A percentile compares a stretch with the other conserved stretches of the same genome.
Evolutionary conservation across 2,888 invertebrate genomes (phyloP).

Genomic region (Anoplius nigerrimus): DNA sequence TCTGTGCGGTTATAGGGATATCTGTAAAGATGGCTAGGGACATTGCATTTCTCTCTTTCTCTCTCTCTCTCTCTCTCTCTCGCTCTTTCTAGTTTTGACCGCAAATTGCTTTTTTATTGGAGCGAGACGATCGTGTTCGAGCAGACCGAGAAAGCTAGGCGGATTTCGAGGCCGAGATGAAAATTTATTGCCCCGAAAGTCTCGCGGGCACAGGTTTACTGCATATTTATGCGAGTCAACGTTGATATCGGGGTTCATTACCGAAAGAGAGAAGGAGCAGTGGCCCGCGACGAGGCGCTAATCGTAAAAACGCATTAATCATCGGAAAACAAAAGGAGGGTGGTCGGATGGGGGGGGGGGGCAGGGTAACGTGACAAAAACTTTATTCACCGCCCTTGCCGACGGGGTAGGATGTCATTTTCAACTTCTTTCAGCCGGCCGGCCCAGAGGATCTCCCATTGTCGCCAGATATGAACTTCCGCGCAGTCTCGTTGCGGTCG

Average conservation of each 20-base stretch:
- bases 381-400: slow-evolving; percentile 1
- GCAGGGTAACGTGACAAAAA: slow-evolving; percentile 5
- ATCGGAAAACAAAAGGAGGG: not conserved
- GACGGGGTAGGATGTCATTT: slow-evolving; percentile 1
- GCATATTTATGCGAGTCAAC: not conserved
- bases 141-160: too few species aligned
- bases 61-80: not conserved
- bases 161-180: too few species aligned
- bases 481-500: slow-evolving; percentile 4
- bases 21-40: too few species aligned
- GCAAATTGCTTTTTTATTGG: too few species aligned
- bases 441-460: slow-evolving; percentile 1
- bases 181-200: too few species aligned
- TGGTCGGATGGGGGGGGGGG: too few species aligned
- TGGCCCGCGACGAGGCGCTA: not conserved
- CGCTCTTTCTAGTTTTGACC: too few species aligned
- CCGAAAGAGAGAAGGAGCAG: not conserved
- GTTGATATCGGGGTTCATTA: slow-evolving; percentile 1
- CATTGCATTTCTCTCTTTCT: not conserved
- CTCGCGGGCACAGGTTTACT: too few species aligned
- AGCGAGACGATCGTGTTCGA: too few species aligned
- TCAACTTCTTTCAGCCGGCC: slow-evolving; percentile 1
- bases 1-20: not conserved
- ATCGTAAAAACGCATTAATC: slow-evolving; percentile 8
- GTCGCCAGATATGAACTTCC: slow-evolving; percentile 4